Conservation (phyloP, 1,140 invertebrate genomes). For the Drosophila pachea region DNA sequence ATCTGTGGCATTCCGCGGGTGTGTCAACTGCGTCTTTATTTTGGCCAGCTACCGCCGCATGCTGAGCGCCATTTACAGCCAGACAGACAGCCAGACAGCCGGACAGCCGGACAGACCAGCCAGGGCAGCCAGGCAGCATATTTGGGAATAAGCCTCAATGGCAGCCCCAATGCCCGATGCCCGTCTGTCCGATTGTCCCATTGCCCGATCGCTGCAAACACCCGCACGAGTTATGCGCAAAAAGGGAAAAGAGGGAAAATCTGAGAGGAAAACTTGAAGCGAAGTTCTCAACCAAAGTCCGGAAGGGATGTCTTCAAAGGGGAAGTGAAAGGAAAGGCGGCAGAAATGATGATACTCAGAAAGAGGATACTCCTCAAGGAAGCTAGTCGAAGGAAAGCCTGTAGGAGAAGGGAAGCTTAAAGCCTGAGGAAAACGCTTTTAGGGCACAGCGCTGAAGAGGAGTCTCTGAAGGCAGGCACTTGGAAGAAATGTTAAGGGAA, state of each 20-base stretch:
- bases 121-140: slow-evolving; percentile 16
- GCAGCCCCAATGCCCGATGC: not conserved
- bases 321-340: too few relatives aligned
- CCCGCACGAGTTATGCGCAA: slow-evolving; percentile 28
- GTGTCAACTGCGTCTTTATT: slow-evolving; percentile 51
- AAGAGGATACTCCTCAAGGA: too few relatives aligned
- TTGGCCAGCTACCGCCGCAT: slow-evolving; percentile 39
- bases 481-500: too few relatives aligned
- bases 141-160: slow-evolving; percentile 53
- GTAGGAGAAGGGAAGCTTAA: too few relatives aligned
- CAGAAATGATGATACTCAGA: too few relatives aligned
- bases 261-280: not conserved
- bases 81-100: slow-evolving; percentile 9
- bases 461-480: too few relatives aligned
- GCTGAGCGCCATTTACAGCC: slow-evolving; percentile 60
- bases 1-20: slow-evolving; percentile 50
- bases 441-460: too few relatives aligned
- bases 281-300: too few relatives aligned
- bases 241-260: not conserved
- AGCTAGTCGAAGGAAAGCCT: too few relatives aligned
- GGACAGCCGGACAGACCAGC: not conserved
- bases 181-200: not conserved
- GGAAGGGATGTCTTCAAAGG: too few relatives aligned
- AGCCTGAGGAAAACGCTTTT: too few relatives aligned
- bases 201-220: slow-evolving; percentile 39